Percentiles rank a stretch among this genome's conserved stretches.
Conservation (phyloP, 2,797 vertebrate species). For the Chrosomus eos region DNA sequence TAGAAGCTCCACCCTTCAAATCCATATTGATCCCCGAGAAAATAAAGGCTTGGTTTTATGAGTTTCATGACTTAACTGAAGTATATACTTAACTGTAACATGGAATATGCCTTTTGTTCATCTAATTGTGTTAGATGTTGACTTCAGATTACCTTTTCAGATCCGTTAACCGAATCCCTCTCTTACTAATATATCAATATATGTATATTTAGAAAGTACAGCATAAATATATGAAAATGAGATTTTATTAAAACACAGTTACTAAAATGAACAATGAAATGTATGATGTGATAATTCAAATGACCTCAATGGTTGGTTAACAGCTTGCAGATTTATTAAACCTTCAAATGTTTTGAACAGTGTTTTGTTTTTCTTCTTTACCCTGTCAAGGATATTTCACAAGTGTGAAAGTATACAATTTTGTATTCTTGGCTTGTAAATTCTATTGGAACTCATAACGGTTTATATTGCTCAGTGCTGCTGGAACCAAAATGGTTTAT, state of each 20-base stretch:
- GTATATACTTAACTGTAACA: not conserved
- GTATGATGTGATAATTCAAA: not conserved
- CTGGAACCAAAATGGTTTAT: not conserved
- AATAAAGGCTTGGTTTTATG: conserved; percentile 13
- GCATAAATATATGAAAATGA: not conserved
- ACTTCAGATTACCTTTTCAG: not conserved
- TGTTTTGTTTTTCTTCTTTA: not conserved
- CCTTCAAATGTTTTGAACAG: not conserved
- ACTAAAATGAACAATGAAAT: not conserved
- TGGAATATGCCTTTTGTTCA: not conserved
- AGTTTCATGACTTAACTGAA: not conserved
- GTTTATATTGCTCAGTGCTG: not conserved
- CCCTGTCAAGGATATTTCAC: not conserved
- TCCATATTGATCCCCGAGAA: not conserved
- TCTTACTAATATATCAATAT: not conserved
- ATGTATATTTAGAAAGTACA: not conserved
- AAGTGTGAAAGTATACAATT: not conserved
- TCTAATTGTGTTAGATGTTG: not conserved
- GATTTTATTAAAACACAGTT: not conserved
- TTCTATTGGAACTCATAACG: not conserved
- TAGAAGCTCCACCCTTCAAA: conserved; percentile 55
- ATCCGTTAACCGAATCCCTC: not conserved
- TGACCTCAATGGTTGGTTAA: not conserved
- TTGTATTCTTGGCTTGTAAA: not conserved
- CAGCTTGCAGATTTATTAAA: not conserved